A percentile compares a stretch with the other conserved stretches of the same genome.
These are phyloP conservation scores for Lomographa bimaculata DNA, from an alignment of 2,888 invertebrate species.

Conservation along the genomic window DNA sequence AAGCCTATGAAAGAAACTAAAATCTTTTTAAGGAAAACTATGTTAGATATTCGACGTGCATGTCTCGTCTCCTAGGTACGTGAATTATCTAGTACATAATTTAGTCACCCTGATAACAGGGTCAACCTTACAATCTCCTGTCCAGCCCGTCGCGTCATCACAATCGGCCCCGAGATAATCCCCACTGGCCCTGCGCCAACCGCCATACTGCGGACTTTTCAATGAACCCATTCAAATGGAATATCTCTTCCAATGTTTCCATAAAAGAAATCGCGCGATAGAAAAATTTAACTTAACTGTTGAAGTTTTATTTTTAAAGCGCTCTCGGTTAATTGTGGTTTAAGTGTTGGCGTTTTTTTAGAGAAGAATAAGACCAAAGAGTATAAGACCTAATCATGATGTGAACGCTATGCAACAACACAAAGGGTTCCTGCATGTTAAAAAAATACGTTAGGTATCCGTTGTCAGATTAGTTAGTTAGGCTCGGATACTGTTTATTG, in stretches of 20 bases:
- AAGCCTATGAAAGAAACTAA: too few relatives aligned
- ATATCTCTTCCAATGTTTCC: constrained; percentile 78
- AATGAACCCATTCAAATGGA: constrained; percentile 78
- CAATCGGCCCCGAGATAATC: constrained; percentile 77
- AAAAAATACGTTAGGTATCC: too few relatives aligned
- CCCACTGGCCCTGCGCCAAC: constrained; percentile 73
- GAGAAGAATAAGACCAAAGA: too few relatives aligned
- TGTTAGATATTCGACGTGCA: too few relatives aligned
- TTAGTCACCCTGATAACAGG: constrained; percentile 53
- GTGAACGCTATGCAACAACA: too few relatives aligned
- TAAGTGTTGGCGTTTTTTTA: background rate
- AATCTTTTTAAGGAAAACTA: too few relatives aligned
- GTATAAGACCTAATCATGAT: too few relatives aligned
- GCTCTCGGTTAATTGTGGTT: background rate
- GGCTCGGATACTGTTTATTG: too few relatives aligned
- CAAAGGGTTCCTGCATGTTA: too few relatives aligned
- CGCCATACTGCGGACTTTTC: constrained; percentile 81
- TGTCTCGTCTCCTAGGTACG: too few relatives aligned
- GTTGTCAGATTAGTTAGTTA: too few relatives aligned
- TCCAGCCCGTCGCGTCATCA: constrained; percentile 68
- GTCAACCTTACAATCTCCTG: constrained; percentile 54
- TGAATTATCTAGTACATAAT: too few relatives aligned
- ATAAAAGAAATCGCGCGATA: constrained; percentile 76
- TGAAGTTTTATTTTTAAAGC: constrained; percentile 1
- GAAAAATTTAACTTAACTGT: constrained; percentile 56